Base-by-base conservation (phyloP, 2,888 invertebrate species). In the Mactromeris polynyma region DNA sequence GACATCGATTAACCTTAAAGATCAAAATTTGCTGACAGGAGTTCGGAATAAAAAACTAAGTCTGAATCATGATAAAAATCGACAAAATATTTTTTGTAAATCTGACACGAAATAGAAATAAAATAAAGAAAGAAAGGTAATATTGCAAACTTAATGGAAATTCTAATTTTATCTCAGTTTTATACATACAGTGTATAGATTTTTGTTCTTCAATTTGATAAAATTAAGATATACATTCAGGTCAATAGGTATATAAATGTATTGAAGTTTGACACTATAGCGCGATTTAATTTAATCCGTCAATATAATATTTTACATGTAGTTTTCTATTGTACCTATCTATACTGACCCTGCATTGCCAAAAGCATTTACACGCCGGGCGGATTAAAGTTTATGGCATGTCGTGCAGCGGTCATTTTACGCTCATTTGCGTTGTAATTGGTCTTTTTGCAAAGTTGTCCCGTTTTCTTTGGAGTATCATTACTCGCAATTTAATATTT, bases 301-400 rank as follows among this genome's bases (percentile, higher is more conserved):
- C 26, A 33, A 4, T 36, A 36, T 73, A 73, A 73, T 73, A 73
- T 73, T 33, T 73, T 73, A 73, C 73, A 73, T 73, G 73, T 33
- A 11, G 19, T 33, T 73, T 33, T 33, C 17, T 21, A 26, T 33
- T 69, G 33, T 69, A 31, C 33, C 0, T 36, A 6, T 33, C 1
- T 73, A 17, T 73, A 17, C 73, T 33, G 73, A 73, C 33, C 73
- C 36, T 3, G 36, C 9, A 21, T n/a, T 26, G 1, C 58, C 58
- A 64, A 46, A 46, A 46, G 2, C 46, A 46, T 17, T 46, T 46
- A 9, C 46, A 17, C 46, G 46, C 46, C 46, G 17, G 11, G 11
- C 46, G 2, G 17, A 46, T 46, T 46, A n/a, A n/a, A n/a, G n/a
- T 17, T 46, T 40, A 46, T 14, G 17, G 46, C 3, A 11, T 11